Conservation (phyloP, 2,888 invertebrate species). For the Cataglyphis cursor region DNA sequence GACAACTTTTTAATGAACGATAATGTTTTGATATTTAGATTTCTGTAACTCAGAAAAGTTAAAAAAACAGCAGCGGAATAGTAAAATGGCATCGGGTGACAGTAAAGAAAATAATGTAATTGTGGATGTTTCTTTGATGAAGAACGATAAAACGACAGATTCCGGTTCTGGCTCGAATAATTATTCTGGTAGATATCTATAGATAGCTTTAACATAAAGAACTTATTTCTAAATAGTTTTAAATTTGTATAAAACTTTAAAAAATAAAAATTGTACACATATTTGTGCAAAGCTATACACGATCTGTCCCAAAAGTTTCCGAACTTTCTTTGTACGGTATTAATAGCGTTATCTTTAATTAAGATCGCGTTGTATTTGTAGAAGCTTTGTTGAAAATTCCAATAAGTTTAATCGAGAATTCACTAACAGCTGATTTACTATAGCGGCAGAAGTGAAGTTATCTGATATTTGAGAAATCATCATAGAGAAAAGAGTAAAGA, state of each 20-base stretch:
- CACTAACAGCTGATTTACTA: no score
- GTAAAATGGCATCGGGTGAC: constrained; percentile 71
- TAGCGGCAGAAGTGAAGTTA: no score
- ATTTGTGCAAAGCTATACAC: background rate
- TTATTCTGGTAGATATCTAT: constrained; percentile 65
- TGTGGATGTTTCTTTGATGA: constrained; percentile 83
- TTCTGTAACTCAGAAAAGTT: constrained; percentile 81
- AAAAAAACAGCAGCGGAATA: constrained; percentile 69
- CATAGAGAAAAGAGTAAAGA: no score
- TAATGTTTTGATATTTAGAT: constrained; percentile 69
- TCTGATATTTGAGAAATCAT: no score
- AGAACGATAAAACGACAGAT: constrained; percentile 87
- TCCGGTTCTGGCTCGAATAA: constrained; percentile 72
- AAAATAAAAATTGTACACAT: background rate
- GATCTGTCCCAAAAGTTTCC: no score
- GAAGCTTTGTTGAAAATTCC: no score
- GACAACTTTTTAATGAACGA: background rate
- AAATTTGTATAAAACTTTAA: background rate
- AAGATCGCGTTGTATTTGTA: no score
- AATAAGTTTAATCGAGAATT: no score
- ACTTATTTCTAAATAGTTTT: background rate
- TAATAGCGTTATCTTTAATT: no score
- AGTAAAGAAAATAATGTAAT: constrained; percentile 63
- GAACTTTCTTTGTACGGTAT: no score
- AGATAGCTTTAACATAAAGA: background rate